Percentiles rank a stretch among this genome's conserved stretches.
phyloP scores from a whole-genome alignment of 2,888 invertebrate genomes.

The Cheilosia vulpina region DNA sequence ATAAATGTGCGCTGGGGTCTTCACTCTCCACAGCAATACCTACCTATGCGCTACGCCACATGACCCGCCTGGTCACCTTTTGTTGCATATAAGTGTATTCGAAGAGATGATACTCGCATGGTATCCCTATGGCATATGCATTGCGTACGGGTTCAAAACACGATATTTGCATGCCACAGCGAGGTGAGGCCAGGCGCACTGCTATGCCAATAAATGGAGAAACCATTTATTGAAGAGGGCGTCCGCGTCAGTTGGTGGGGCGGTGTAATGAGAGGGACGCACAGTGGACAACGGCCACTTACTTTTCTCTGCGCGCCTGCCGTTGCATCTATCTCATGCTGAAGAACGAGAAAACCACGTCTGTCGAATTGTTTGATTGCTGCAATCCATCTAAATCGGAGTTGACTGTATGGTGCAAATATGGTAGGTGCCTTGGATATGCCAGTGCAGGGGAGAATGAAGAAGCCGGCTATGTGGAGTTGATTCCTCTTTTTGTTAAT shows the following conservation, averaged over 20 bases:
- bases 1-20: conserved; percentile 66
- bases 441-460: conserved; percentile 6
- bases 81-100: conserved; percentile 43
- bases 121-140: conserved; percentile 19
- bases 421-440: conserved; percentile 66
- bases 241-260: conserved; percentile 16
- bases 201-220: conserved; percentile 71
- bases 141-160: conserved; percentile 72
- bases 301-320: conserved; percentile 30
- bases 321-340: conserved; percentile 58
- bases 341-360: conserved; percentile 61
- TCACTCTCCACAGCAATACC: conserved; percentile 40
- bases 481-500: too few species aligned
- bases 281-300: conserved; percentile 53
- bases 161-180: conserved; percentile 71
- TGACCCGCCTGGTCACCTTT: conserved; percentile 73
- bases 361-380: conserved; percentile 75
- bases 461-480: background rate
- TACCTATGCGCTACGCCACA: conserved; percentile 13
- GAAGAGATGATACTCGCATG: conserved; percentile 63
- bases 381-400: conserved; percentile 74
- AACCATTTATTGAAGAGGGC: conserved; percentile 45
- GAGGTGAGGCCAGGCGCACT: conserved; percentile 68
- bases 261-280: conserved; percentile 49
- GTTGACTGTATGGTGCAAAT: conserved; percentile 64